phyloP scores from a whole-genome alignment of 2,113 vertebrate species.

The Rostratula benghalensis region DNA sequence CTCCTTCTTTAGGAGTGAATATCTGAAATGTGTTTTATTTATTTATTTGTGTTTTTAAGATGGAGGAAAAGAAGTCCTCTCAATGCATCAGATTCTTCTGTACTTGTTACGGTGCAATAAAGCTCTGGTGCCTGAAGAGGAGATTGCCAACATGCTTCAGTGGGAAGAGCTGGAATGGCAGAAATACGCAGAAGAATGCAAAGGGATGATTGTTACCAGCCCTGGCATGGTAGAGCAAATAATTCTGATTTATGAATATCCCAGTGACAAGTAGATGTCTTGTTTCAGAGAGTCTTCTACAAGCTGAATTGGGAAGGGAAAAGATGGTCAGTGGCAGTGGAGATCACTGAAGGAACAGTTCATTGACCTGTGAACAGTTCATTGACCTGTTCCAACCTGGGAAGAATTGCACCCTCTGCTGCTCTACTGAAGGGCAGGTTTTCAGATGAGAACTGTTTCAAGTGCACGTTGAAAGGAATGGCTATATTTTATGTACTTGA shows the following conservation, averaged over 20 bases:
- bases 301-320: not conserved
- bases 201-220: constrained; percentile 98
- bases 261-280: not conserved
- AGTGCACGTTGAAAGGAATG: not conserved
- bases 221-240: constrained; percentile 88
- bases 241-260: not conserved
- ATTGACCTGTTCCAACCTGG: not conserved
- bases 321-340: not conserved
- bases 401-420: not conserved
- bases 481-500: not conserved
- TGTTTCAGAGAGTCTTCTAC: not conserved
- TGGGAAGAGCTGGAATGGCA: constrained; percentile 99
- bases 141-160: constrained; percentile 98
- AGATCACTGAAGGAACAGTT: not conserved
- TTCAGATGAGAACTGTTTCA: not conserved
- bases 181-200: constrained; percentile 98
- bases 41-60: constrained; percentile 75
- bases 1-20: not conserved
- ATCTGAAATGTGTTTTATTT: not conserved
- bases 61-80: constrained; percentile 96
- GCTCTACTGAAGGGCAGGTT: not conserved
- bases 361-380: not conserved
- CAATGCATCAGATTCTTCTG: constrained; percentile 98
- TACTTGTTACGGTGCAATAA: constrained; percentile 92
- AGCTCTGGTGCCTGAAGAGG: constrained; percentile 92